Evolutionary conservation across 1,140 invertebrate species (phyloP).

Genomic region (Eurosta solidaginis): DNA sequence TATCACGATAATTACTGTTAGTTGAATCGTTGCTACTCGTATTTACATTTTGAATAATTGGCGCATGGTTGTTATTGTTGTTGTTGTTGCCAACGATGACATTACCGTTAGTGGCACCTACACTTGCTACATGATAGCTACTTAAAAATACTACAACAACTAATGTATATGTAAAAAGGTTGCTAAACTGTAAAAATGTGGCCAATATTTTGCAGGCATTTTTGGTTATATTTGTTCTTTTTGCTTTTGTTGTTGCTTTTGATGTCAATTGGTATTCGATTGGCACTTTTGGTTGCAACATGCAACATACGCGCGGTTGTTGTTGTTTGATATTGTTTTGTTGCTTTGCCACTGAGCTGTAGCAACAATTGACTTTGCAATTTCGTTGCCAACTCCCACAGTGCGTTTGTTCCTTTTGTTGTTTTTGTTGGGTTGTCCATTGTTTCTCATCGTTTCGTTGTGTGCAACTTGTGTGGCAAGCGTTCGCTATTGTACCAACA

Average conservation of each 20-base stretch:
- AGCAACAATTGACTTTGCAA: not conserved
- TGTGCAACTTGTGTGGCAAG: not conserved
- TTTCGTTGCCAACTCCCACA: not conserved
- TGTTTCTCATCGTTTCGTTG: not conserved
- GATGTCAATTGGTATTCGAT: not conserved
- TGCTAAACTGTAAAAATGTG: not conserved
- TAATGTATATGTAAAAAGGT: constrained; percentile 4
- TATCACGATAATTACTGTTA: constrained; percentile 13
- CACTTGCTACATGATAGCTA: not conserved
- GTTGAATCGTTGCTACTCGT: not conserved
- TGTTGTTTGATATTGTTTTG: not conserved
- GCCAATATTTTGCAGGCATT: not conserved
- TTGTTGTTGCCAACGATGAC: not conserved
- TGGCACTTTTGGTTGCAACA: constrained; percentile 30
- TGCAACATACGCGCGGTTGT: constrained; percentile 25
- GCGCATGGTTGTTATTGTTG: not conserved
- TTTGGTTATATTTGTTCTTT: not conserved
- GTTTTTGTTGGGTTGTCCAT: not conserved
- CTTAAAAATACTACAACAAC: constrained; percentile 27
- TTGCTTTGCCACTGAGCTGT: not conserved
- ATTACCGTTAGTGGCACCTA: not conserved
- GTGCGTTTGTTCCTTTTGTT: too few relatives aligned
- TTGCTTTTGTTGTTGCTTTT: not conserved
- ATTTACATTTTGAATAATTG: constrained; percentile 34
- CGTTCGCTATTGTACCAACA: not conserved